phyloP scores from a whole-genome alignment of 1,140 invertebrate species.

The Eurytemora carolleeae region DNA sequence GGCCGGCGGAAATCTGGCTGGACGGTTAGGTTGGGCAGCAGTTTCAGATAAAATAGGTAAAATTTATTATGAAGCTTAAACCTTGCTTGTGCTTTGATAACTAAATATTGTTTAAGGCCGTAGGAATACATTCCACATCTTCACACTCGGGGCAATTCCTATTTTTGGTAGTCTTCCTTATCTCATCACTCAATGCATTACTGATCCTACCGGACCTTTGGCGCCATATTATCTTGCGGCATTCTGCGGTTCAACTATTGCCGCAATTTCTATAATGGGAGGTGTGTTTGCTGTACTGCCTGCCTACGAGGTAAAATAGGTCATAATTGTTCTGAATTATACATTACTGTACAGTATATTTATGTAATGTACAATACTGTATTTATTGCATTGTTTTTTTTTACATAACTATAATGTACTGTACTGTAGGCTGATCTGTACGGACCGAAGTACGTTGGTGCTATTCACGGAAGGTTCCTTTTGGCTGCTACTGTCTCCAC shows the following conservation, averaged over 20 bases:
- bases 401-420: too few relatives aligned
- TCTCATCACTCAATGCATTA: conserved; percentile 9
- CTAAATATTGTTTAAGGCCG: not conserved
- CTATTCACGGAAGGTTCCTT: conserved; percentile 14
- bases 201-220: conserved; percentile 7
- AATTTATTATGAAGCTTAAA: not conserved
- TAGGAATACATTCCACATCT: conserved; percentile 9
- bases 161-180: conserved; percentile 13
- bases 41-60: conserved; percentile 14
- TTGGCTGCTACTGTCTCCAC: conserved; percentile 9
- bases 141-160: conserved; percentile 8
- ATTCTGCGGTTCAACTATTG: conserved; percentile 12
- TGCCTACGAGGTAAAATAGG: conserved; percentile 13
- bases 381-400: too few relatives aligned
- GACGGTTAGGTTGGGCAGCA: conserved; percentile 13
- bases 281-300: conserved; percentile 12
- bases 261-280: conserved; percentile 13
- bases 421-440: conserved; percentile 8
- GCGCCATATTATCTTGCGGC: conserved; percentile 8
- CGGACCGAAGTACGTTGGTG: conserved; percentile 13
- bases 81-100: not conserved
- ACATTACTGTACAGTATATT: too few relatives aligned
- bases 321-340: too few relatives aligned
- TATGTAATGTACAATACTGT: too few relatives aligned
- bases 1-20: conserved; percentile 11